Evolutionary conservation across 2,113 vertebrate genomes (phyloP).

Genomic region (Menidia beryllina): DNA sequence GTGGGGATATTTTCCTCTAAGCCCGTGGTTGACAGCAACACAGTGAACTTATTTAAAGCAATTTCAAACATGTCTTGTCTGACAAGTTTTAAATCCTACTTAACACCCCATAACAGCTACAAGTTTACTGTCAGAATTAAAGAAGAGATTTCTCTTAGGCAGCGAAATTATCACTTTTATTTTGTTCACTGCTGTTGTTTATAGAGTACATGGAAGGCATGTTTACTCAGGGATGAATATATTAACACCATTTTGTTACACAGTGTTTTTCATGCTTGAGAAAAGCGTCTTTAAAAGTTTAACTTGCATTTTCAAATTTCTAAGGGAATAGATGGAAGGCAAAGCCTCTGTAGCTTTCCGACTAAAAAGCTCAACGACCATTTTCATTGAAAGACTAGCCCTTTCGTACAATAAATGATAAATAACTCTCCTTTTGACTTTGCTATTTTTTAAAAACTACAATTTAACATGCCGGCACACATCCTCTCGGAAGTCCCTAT

Average conservation of each 20-base stretch:
- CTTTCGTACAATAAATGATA: constrained; percentile 47
- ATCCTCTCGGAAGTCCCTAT: not conserved
- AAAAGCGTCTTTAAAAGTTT: constrained; percentile 77
- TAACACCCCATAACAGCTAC: constrained; percentile 87
- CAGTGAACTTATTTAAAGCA: constrained; percentile 89
- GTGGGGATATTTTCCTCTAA: constrained; percentile 86
- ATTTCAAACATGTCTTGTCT: constrained; percentile 90
- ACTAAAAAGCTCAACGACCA: constrained; percentile 31
- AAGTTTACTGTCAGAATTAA: constrained; percentile 89
- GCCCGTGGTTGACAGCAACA: constrained; percentile 87
- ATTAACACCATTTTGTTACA: constrained; percentile 80
- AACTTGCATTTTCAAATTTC: constrained; percentile 79
- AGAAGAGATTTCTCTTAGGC: constrained; percentile 84
- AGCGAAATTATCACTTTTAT: constrained; percentile 85
- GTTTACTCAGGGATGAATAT: constrained; percentile 86
- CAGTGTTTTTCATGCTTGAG: constrained; percentile 74
- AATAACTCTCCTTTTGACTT: constrained; percentile 21
- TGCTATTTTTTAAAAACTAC: not conserved
- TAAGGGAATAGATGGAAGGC: constrained; percentile 65
- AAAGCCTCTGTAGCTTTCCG: constrained; percentile 47
- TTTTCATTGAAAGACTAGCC: constrained; percentile 56
- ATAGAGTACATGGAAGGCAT: constrained; percentile 81
- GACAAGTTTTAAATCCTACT: constrained; percentile 90
- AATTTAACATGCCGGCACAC: not conserved
- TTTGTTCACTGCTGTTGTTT: constrained; percentile 82